Evolutionary conservation across 2,888 invertebrate species (phyloP), one percentile per base, ranked within the genome.

Genomic region (Eupithecia exiguata): DNA sequence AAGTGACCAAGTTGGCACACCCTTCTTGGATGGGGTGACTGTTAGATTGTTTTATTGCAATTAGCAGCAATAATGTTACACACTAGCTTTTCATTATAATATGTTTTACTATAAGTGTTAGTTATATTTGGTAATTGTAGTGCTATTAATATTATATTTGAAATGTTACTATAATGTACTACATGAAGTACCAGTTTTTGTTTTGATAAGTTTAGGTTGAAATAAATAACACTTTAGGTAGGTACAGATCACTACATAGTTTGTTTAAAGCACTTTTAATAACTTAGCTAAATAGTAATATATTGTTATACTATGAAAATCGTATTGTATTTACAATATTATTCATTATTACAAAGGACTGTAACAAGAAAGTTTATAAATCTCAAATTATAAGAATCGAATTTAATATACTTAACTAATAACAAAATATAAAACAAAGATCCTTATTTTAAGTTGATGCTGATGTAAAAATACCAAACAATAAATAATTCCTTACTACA

Each of bases 1-100:
- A 82, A 76, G 82, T 88, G 70, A 87, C 82, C 75, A 86, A 87
- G 69, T 79, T 86, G 75, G 84, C 84, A 68, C 84, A 80, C 75
- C 81, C 73, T 79, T 72, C 77, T 38, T 65, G 73, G 71, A 68
- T 77, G 74, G 79, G 78, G 78, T 65, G 10, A 1, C 18, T 38
- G n/a, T 62, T 35, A 10, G 3, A 38, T 36, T n/a, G n/a, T 36
- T 25, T 12, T 58, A 46, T n/a, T 18, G 18, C 16, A 18, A 46
- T 46, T 18, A 16, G 18, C 5, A 46, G 14, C 25, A 58, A 25
- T 58, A 58, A 58, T 25, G 53, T 14, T 58, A 25, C 58, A 25
- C 14, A 58, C 21, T 25, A 25, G 25, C 5, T 25, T 25, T 58
- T 16, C 5, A 6, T 36, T 36, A 40, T 5, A 5, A 4, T 53